Evolutionary conservation across 2,888 invertebrate genomes (phyloP).

Genomic region (Alcis repandata): DNA sequence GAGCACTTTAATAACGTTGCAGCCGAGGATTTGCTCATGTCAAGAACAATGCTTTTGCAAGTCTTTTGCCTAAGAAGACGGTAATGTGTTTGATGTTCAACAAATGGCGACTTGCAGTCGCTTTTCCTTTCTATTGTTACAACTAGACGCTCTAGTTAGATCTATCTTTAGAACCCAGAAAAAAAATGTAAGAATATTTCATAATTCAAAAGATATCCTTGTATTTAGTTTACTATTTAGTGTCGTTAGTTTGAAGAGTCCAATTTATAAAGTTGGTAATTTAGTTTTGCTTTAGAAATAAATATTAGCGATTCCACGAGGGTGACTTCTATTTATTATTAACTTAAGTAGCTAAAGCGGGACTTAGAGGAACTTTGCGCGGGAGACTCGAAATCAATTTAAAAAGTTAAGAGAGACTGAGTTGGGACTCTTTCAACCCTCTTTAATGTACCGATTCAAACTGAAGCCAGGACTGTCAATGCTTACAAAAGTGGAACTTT

Average conservation of each 20-base stretch:
- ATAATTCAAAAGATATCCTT: too few relatives aligned
- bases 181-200: too few relatives aligned
- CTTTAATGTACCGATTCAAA: slow-evolving; percentile 55
- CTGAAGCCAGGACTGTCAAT: slow-evolving; percentile 41
- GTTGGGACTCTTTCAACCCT: slow-evolving; percentile 52
- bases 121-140: slow-evolving; percentile 2
- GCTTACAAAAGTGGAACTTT: slow-evolving; percentile 47
- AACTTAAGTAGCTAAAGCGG: slow-evolving; percentile 58
- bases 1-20: slow-evolving; percentile 53
- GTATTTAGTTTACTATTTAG: too few relatives aligned
- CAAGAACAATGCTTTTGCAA: slow-evolving; percentile 56
- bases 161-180: not conserved
- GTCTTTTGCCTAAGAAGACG: slow-evolving; percentile 44
- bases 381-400: slow-evolving; percentile 70
- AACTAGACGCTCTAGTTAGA: not conserved
- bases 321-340: slow-evolving; percentile 63
- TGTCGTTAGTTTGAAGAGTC: slow-evolving; percentile 5
- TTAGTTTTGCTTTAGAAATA: slow-evolving; percentile 35
- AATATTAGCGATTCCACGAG: slow-evolving; percentile 48
- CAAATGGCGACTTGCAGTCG: slow-evolving; percentile 12
- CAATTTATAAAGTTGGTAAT: slow-evolving; percentile 37
- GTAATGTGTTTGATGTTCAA: slow-evolving; percentile 41
- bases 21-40: slow-evolving; percentile 52
- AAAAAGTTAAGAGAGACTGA: slow-evolving; percentile 67
- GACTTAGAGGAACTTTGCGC: slow-evolving; percentile 51